Conservation (phyloP, 2,888 invertebrate species). For the Dichetophora obliterata region DNA sequence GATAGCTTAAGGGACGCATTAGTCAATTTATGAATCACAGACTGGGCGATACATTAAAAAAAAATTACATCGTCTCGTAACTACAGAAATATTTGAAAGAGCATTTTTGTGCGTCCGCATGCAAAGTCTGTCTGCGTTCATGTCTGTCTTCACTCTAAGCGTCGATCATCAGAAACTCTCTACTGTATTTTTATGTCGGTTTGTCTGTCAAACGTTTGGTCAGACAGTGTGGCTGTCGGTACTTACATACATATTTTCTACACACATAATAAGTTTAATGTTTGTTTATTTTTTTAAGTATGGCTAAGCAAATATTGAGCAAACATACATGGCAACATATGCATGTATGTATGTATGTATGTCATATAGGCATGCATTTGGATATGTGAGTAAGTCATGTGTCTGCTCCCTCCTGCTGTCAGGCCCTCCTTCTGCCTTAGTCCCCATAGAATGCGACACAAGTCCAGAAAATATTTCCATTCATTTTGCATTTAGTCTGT, state of each 20-base stretch:
- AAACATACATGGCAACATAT: not conserved
- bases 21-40: conserved; percentile 33
- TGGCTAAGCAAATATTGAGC: conserved; percentile 15
- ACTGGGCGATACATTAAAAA: not conserved
- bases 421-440: not conserved
- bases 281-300: conserved; percentile 19
- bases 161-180: not conserved
- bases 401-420: not conserved
- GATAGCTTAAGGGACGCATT: conserved; percentile 1
- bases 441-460: conserved; percentile 28
- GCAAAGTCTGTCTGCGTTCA: not conserved
- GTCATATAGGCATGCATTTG: conserved; percentile 1
- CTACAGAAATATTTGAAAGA: not conserved
- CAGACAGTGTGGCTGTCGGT: not conserved
- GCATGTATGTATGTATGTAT: not conserved
- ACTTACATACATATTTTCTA: not conserved
- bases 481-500: conserved; percentile 37
- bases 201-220: not conserved
- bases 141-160: not conserved
- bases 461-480: conserved; percentile 38
- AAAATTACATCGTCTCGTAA: not conserved
- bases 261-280: conserved; percentile 35
- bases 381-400: conserved; percentile 25
- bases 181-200: not conserved
- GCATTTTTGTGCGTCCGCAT: not conserved